Percentiles rank a stretch among this genome's conserved stretches.
Evolutionary conservation across 1,140 invertebrate species (phyloP).

Genomic region (Mamestra configurata): DNA sequence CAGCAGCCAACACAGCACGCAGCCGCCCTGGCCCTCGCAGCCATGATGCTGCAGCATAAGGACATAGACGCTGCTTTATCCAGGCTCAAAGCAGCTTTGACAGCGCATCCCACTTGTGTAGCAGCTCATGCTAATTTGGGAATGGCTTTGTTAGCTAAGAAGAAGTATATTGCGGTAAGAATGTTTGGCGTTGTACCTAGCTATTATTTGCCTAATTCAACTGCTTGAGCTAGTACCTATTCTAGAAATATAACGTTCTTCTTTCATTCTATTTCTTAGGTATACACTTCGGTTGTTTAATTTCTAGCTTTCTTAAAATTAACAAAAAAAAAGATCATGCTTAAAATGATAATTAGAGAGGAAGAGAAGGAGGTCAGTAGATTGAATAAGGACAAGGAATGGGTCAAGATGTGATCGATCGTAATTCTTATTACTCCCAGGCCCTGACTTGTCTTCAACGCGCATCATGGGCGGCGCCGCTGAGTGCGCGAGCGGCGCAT

Average conservation of each 20-base stretch:
- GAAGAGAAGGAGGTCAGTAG: too few relatives aligned
- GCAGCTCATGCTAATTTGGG: constrained; percentile 80
- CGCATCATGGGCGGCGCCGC: constrained; percentile 74
- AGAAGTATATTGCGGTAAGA: constrained; percentile 82
- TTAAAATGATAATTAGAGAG: too few relatives aligned
- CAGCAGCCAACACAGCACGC: constrained; percentile 79
- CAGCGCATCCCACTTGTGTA: constrained; percentile 78
- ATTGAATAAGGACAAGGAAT: too few relatives aligned
- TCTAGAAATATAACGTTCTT: too few relatives aligned
- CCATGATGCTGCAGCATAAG: constrained; percentile 82
- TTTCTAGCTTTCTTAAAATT: too few relatives aligned
- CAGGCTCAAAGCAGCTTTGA: constrained; percentile 75
- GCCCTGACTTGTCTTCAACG: constrained; percentile 79
- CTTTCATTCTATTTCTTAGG: too few relatives aligned
- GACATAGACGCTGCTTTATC: constrained; percentile 77
- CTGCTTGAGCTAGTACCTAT: too few relatives aligned
- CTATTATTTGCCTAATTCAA: too few relatives aligned
- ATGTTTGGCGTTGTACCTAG: too few relatives aligned
- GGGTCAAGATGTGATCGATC: too few relatives aligned
- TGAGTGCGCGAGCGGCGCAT: constrained; percentile 75
- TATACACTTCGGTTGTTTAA: too few relatives aligned
- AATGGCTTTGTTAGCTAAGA: constrained; percentile 77
- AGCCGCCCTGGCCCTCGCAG: constrained; percentile 77
- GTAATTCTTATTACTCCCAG: constrained; percentile 50
- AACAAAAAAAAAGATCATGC: too few relatives aligned